Evolutionary conservation across 2,797 vertebrate genomes (phyloP), one percentile per base, ranked within the genome.

Genomic region (Knipowitschia caucasica): DNA sequence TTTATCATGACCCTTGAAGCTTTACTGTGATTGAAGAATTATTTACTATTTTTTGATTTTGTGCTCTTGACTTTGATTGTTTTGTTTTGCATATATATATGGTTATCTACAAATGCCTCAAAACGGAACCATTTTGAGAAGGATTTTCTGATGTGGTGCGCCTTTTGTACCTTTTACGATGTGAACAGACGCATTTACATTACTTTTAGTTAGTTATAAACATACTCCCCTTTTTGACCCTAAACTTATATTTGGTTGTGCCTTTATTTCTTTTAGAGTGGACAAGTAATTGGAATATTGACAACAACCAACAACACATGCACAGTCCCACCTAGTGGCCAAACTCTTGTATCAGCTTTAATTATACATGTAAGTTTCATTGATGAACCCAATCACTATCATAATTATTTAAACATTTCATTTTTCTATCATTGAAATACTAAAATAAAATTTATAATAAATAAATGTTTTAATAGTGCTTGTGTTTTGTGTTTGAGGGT

Each of bases 291-390:
- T 44, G 52, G 45, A 12, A 18, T 10, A 34, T 31, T 7, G 38
- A 55, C 30, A 49, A 0, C 14, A 7, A 49, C 30, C 9, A 39
- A 59, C 40, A 52, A 0, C 11, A 4, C 30, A 63, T 33, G 34
- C 55, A 78, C 69, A 75, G 67, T 75, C 71, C 25, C 77, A 69
- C 57, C 84, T 76, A 65, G 64, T 80, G 84, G 77, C 55, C 46
- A 54, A 30, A 7, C 45, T 25, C 36, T 1, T 50, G 15, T 1
- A 54, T 30, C 44, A 47, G 25, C 27, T 20, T 73, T 44, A 24
- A 59, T 11, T 0, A 45, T 8, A 12, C n/a, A 26, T 39, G 17
- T 25, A 27, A 30, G 15, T 26, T 20, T 5, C 10, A 11, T 27
- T 30, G 8, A 5, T 46, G 26, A 17, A 30, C 10, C 3, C 7